phyloP scores from a whole-genome alignment of 2,888 invertebrate genomes.

The Neocrepidodera transversa region DNA sequence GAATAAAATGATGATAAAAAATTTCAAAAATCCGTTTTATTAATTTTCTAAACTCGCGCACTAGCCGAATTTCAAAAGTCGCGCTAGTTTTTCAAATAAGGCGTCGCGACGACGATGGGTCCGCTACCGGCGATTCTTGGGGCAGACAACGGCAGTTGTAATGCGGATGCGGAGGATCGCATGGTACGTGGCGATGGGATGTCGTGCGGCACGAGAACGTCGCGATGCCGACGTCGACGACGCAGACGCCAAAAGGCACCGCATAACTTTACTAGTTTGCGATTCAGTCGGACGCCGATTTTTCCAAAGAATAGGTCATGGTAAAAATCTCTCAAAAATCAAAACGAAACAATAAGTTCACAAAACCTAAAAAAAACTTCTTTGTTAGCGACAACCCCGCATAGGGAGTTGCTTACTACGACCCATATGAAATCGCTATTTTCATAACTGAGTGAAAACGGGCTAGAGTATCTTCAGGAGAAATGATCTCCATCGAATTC shows the following conservation, averaged over 20 bases:
- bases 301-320: neutral
- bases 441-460: too few species aligned
- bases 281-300: constrained; percentile 2
- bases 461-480: too few species aligned
- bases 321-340: too few species aligned
- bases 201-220: constrained; percentile 40
- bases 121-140: constrained; percentile 22
- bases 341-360: too few species aligned
- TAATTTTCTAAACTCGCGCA: neutral
- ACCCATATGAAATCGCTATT: too few species aligned
- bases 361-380: too few species aligned
- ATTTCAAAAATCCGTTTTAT: neutral
- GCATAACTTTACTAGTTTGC: constrained; percentile 13
- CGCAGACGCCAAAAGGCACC: constrained; percentile 49
- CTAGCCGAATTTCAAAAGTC: too few species aligned
- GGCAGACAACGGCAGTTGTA: constrained; percentile 51
- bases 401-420: too few species aligned
- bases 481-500: too few species aligned
- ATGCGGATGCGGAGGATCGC: constrained; percentile 55
- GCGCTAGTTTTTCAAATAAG: constrained; percentile 15
- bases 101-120: constrained; percentile 35
- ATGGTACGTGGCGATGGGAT: constrained; percentile 44
- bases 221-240: constrained; percentile 23
- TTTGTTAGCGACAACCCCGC: too few species aligned
- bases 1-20: too few species aligned